A percentile compares a stretch with the other conserved stretches of the same genome.
Evolutionary conservation across 2,888 invertebrate genomes (phyloP).

Genomic region (Melieria picta): DNA sequence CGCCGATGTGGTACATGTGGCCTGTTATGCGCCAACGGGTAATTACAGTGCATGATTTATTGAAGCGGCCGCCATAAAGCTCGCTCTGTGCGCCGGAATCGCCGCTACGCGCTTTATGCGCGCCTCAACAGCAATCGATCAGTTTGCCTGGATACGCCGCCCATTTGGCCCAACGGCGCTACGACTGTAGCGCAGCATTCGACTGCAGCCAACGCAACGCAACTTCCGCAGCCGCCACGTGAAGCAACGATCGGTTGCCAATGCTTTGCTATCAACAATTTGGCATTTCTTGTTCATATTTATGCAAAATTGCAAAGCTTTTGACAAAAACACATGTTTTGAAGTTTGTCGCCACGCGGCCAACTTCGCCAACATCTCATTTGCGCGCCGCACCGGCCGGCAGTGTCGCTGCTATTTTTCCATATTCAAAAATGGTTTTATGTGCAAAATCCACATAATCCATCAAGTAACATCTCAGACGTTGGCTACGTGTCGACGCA

Average conservation of each 20-base stretch:
- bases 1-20: background rate
- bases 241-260: background rate
- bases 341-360: background rate
- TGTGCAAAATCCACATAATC: constrained; percentile 62
- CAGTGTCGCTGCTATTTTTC: background rate
- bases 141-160: constrained; percentile 53
- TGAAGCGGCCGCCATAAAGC: constrained; percentile 41
- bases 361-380: constrained; percentile 11
- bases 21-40: constrained; percentile 61
- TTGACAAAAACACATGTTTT: background rate
- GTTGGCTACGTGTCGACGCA: constrained; percentile 58
- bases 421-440: constrained; percentile 45
- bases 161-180: constrained; percentile 30
- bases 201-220: no score
- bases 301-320: no score
- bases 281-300: background rate
- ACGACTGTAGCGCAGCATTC: no score
- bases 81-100: constrained; percentile 4
- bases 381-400: background rate
- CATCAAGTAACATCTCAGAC: constrained; percentile 60
- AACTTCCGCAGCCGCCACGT: no score
- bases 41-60: constrained; percentile 66
- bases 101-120: constrained; percentile 7
- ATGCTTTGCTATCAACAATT: background rate
- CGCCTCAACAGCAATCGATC: constrained; percentile 57